A percentile compares a stretch with the other conserved stretches of the same genome.
These are phyloP conservation scores for Mylabris sibirica DNA, from an alignment of 2,888 invertebrate genomes.

Conservation along the genomic window DNA sequence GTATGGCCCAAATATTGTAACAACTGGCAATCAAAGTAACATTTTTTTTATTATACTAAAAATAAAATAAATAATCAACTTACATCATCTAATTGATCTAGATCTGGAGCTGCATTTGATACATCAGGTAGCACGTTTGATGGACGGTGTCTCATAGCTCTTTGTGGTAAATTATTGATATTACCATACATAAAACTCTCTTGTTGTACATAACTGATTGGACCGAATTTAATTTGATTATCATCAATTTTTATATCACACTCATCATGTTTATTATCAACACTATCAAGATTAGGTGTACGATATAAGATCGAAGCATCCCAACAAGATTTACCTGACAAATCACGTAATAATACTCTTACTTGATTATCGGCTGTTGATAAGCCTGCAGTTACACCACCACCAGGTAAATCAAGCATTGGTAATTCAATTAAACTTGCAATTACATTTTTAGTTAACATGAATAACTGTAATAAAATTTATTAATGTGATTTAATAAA, in stretches of 20 bases:
- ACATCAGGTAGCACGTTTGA: constrained; percentile 81
- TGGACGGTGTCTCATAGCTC: constrained; percentile 75
- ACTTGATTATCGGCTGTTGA: constrained; percentile 80
- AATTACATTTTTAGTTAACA: constrained; percentile 82
- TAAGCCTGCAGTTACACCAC: constrained; percentile 78
- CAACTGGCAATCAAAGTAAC: constrained; percentile 65
- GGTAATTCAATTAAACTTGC: constrained; percentile 91
- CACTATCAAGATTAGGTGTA: constrained; percentile 65
- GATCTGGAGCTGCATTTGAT: constrained; percentile 82
- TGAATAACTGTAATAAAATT: constrained; percentile 73
- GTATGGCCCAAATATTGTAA: constrained; percentile 90
- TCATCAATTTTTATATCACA: constrained; percentile 21
- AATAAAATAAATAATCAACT: constrained; percentile 51
- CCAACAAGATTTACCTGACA: constrained; percentile 96
- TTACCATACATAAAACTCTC: constrained; percentile 54
- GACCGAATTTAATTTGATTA: constrained; percentile 40
- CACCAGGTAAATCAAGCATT: constrained; percentile 80
- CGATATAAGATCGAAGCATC: constrained; percentile 91
- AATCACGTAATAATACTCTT: constrained; percentile 85
- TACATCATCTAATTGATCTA: constrained; percentile 94
- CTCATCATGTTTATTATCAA: constrained; percentile 18
- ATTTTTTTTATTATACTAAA: not conserved
- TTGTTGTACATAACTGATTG: constrained; percentile 49
- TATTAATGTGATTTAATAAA: too few species aligned
- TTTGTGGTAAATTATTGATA: constrained; percentile 64